Evolutionary conservation across 2,888 invertebrate genomes (phyloP).

Genomic region (Erpobdella octoculata): DNA sequence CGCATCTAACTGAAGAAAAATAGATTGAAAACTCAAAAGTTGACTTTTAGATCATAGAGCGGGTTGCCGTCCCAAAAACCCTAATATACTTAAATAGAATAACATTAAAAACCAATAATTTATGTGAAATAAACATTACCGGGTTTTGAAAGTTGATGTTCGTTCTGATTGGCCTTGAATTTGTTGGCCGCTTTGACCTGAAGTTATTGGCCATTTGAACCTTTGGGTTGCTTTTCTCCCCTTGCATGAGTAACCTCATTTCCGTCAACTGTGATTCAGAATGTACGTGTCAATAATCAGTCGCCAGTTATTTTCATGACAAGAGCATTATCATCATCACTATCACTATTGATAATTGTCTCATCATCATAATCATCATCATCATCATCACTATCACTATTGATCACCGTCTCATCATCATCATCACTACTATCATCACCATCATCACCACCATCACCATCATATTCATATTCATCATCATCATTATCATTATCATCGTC

Average conservation of each 20-base stretch:
- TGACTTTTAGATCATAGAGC: no score
- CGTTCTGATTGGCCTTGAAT: conserved; percentile 43
- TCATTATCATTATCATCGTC: not conserved
- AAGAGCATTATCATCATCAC: not conserved
- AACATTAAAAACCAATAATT: not conserved
- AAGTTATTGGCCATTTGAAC: conserved; percentile 43
- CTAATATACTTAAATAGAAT: not conserved
- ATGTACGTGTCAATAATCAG: not conserved
- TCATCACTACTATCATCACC: not conserved
- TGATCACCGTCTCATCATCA: not conserved
- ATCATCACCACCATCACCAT: not conserved
- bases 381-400: not conserved
- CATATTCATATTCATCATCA: not conserved
- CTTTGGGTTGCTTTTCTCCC: conserved; percentile 36
- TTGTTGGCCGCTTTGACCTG: conserved; percentile 41
- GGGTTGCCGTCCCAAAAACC: no score
- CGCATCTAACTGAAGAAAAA: no score
- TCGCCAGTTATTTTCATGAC: no score
- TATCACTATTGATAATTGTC: not conserved
- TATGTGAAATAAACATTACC: not conserved
- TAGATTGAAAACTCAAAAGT: no score
- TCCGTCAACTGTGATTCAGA: conserved; percentile 37
- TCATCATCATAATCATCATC: not conserved
- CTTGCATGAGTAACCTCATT: conserved; percentile 40
- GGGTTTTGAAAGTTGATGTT: conserved; percentile 41